Evolutionary conservation across 2,113 vertebrate genomes (phyloP).

Genomic region (Pavo muticus): DNA sequence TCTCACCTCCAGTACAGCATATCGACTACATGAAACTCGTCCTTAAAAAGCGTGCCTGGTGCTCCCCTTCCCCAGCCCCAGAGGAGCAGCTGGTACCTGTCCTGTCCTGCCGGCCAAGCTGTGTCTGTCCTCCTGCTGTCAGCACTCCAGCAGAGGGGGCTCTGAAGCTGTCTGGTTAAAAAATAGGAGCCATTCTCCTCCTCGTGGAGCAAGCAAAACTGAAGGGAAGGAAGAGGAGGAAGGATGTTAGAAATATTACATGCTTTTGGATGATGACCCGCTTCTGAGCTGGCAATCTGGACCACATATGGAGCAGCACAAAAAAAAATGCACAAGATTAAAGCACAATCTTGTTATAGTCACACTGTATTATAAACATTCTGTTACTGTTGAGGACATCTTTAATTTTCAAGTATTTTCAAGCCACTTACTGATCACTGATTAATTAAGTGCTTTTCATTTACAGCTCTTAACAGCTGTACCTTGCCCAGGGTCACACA

Average conservation of each 20-base stretch:
- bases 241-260: neutral
- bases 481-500: neutral
- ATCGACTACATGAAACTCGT: rapidly evolving
- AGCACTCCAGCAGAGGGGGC: conserved; percentile 53
- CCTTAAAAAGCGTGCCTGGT: rapidly evolving
- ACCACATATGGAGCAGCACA: neutral
- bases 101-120: neutral
- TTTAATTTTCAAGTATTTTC: neutral
- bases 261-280: neutral
- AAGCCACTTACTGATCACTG: neutral
- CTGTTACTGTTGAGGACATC: neutral
- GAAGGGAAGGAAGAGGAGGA: neutral
- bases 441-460: neutral
- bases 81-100: neutral
- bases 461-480: neutral
- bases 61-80: neutral
- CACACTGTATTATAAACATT: neutral
- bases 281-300: neutral
- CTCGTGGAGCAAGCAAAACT: neutral
- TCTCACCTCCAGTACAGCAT: neutral
- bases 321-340: neutral
- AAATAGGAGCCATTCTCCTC: neutral
- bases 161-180: neutral
- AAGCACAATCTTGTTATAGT: neutral
- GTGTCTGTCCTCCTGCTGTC: neutral